A percentile compares a stretch with the other conserved stretches of the same genome.
Evolutionary conservation across 2,888 invertebrate genomes (phyloP).

Genomic region (Napeogenes inachia): DNA sequence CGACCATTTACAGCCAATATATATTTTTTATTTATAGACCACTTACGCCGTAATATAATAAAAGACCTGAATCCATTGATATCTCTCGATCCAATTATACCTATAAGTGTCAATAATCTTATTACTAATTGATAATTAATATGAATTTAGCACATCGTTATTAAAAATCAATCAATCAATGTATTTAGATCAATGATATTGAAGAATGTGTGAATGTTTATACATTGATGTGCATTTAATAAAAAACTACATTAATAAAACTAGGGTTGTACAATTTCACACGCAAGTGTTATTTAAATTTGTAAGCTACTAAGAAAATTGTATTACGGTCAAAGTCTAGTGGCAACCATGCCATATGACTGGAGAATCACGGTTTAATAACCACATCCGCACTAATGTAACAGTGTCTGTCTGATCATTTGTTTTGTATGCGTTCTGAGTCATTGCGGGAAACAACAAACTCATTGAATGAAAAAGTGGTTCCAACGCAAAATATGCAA

Average conservation of each 20-base stretch:
- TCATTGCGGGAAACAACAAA: constrained; percentile 63
- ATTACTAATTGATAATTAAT: too few relatives aligned
- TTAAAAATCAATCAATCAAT: too few relatives aligned
- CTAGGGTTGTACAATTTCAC: constrained; percentile 1
- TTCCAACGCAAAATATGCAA: constrained; percentile 33
- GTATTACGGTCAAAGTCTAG: constrained; percentile 18
- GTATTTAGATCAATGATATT: too few relatives aligned
- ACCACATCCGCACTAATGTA: constrained; percentile 67
- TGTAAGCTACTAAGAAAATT: constrained; percentile 10
- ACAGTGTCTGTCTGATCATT: constrained; percentile 56
- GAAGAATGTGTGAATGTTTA: too few relatives aligned
- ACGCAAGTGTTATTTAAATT: constrained; percentile 8
- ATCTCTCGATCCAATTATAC: too few relatives aligned
- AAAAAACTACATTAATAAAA: background rate
- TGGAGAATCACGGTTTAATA: constrained; percentile 71
- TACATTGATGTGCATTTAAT: background rate
- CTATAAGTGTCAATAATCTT: too few relatives aligned
- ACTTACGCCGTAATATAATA: too few relatives aligned
- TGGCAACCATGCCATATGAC: constrained; percentile 39
- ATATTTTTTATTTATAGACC: too few relatives aligned
- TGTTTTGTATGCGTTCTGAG: constrained; percentile 65
- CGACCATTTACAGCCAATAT: too few relatives aligned
- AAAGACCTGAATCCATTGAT: too few relatives aligned
- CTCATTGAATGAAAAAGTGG: constrained; percentile 56
- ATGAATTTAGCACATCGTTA: too few relatives aligned